Percentiles rank a stretch among this genome's conserved stretches.
Conservation (phyloP, 2,113 vertebrate genomes). For the Onychorhynchus coronatus region DNA sequence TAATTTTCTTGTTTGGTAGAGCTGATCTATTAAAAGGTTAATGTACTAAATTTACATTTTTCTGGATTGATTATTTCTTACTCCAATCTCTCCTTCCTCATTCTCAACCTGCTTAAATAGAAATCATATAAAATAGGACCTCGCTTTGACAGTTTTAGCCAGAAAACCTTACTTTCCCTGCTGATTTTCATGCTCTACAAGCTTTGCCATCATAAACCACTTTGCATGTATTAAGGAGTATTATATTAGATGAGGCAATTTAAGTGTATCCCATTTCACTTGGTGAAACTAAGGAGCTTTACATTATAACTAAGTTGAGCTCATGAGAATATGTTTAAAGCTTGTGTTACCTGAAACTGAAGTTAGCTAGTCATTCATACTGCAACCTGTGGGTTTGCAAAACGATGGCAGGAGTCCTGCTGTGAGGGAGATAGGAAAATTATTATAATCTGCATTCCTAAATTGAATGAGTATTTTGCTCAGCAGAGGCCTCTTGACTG, state of each 20-base stretch:
- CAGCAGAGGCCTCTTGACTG: conserved; percentile 75
- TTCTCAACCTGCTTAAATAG: conserved; percentile 10
- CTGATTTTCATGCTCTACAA: conserved; percentile 53
- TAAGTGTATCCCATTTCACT: conserved; percentile 59
- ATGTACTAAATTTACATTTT: conserved; percentile 9
- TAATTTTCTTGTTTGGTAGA: conserved; percentile 27
- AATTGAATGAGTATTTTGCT: conserved; percentile 74
- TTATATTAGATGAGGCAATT: conserved; percentile 60
- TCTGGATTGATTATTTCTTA: conserved; percentile 8
- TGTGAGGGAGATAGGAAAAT: conserved; percentile 73
- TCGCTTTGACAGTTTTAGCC: conserved; percentile 42
- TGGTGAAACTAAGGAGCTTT: conserved; percentile 61
- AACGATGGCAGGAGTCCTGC: conserved; percentile 66
- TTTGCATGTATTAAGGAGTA: conserved; percentile 64
- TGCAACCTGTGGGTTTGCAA: conserved; percentile 57
- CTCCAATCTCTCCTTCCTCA: background rate
- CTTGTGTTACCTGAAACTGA: conserved; percentile 47
- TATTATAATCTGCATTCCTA: conserved; percentile 75
- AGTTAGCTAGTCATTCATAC: conserved; percentile 58
- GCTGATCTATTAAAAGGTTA: conserved; percentile 18
- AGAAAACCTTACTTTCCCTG: conserved; percentile 30
- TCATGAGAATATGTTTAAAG: conserved; percentile 53
- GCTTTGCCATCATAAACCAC: conserved; percentile 62
- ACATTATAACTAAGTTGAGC: conserved; percentile 58
- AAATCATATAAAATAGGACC: background rate